These are phyloP conservation scores for Turnix velox DNA, from an alignment of 2,113 vertebrate genomes.

Conservation along the genomic window DNA sequence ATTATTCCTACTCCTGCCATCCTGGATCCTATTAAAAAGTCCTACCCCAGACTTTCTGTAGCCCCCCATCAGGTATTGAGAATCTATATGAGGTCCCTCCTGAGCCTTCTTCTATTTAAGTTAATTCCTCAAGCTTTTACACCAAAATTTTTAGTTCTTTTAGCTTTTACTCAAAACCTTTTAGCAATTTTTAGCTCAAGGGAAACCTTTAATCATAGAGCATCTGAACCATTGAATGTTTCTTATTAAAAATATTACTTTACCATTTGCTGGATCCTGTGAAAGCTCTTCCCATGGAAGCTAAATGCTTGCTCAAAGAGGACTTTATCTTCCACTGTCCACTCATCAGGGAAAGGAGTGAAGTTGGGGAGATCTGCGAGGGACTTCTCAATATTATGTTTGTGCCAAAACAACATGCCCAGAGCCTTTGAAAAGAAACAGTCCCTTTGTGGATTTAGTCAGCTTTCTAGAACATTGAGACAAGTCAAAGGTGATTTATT, in stretches of 20 bases:
- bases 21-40: no score
- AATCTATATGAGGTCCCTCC: no score
- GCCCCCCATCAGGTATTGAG: no score
- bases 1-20: no score
- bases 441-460: conserved; percentile 55
- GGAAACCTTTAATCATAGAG: background rate
- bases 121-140: background rate
- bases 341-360: conserved; percentile 98
- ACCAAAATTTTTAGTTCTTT: background rate
- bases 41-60: no score
- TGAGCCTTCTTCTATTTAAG: background rate
- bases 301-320: conserved; percentile 99
- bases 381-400: conserved; percentile 97
- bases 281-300: conserved; percentile 99
- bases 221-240: background rate
- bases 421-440: conserved; percentile 83
- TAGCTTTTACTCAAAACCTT: background rate
- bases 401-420: conserved; percentile 99
- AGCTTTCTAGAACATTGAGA: conserved; percentile 19
- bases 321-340: conserved; percentile 98
- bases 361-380: conserved; percentile 98
- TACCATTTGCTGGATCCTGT: conserved; percentile 99
- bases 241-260: background rate
- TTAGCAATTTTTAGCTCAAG: background rate
- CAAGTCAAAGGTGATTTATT: background rate